Conservation (phyloP, 1,140 invertebrate genomes). For the Saccostrea glomerata region DNA sequence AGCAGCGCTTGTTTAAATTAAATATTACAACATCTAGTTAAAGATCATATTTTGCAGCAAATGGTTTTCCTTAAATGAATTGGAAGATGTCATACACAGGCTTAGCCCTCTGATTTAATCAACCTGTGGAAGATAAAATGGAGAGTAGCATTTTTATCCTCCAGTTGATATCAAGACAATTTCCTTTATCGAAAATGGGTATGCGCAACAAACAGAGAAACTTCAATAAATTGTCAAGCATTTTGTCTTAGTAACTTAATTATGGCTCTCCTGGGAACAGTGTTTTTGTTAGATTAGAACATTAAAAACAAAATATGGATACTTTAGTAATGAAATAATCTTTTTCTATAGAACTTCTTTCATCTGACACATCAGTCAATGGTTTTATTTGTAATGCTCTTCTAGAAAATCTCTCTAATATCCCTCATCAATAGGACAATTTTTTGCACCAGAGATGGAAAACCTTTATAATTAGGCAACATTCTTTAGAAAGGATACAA, state of each 20-base stretch:
- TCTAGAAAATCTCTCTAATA: neutral
- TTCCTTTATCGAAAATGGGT: constrained; percentile 4
- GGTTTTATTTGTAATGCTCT: neutral
- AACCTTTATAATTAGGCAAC: neutral
- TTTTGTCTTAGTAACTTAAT: constrained; percentile 31
- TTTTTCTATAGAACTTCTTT: constrained; percentile 8
- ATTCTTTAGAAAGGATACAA: neutral
- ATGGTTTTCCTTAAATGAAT: constrained; percentile 17
- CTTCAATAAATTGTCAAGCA: constrained; percentile 34
- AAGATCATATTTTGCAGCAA: neutral
- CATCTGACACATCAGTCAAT: constrained; percentile 6
- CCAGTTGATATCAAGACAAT: neutral
- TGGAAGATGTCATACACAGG: neutral
- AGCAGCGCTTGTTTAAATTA: neutral
- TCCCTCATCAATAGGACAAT: neutral
- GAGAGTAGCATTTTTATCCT: neutral
- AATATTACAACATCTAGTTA: neutral
- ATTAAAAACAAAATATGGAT: constrained; percentile 28
- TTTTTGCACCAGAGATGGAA: neutral
- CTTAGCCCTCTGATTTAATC: neutral
- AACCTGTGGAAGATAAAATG: constrained; percentile 1
- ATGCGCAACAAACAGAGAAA: constrained; percentile 2
- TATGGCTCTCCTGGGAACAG: neutral
- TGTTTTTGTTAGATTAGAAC: neutral
- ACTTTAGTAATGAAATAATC: neutral